These are phyloP conservation scores for Telmatochromis brachygnathus DNA, from an alignment of 2,113 vertebrate species.

Conservation along the genomic window DNA sequence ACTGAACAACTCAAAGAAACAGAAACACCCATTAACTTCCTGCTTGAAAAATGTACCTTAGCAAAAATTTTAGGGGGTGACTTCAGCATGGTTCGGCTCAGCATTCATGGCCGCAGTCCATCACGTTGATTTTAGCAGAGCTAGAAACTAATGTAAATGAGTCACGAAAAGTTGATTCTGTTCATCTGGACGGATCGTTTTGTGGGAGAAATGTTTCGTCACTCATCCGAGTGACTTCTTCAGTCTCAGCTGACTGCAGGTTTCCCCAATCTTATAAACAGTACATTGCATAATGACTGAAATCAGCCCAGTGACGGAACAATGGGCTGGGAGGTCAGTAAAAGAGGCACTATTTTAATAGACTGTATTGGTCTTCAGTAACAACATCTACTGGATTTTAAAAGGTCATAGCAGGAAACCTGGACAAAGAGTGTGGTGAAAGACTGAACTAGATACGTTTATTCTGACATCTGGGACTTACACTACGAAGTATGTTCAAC, in stretches of 20 bases:
- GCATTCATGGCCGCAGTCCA: not conserved
- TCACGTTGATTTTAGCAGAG: not conserved
- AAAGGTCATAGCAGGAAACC: not conserved
- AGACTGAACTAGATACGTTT: not conserved
- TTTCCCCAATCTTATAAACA: not conserved
- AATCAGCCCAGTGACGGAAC: not conserved
- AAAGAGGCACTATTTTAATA: not conserved
- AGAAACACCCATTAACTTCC: not conserved
- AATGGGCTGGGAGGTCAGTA: not conserved
- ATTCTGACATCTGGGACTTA: not conserved
- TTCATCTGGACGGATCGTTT: not conserved
- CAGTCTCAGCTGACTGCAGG: not conserved
- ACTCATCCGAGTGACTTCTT: not conserved
- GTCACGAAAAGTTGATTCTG: not conserved
- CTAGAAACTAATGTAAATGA: not conserved
- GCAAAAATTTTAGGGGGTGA: not conserved
- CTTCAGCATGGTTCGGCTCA: not conserved
- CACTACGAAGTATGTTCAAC: not conserved
- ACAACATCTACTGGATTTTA: not conserved
- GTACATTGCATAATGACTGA: not conserved
- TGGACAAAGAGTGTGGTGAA: not conserved
- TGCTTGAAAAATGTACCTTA: not conserved
- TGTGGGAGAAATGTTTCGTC: not conserved
- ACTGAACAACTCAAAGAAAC: not conserved
- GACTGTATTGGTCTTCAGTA: not conserved